phyloP scores from a whole-genome alignment of 2,888 invertebrate genomes.

The Rosalia funebris region DNA sequence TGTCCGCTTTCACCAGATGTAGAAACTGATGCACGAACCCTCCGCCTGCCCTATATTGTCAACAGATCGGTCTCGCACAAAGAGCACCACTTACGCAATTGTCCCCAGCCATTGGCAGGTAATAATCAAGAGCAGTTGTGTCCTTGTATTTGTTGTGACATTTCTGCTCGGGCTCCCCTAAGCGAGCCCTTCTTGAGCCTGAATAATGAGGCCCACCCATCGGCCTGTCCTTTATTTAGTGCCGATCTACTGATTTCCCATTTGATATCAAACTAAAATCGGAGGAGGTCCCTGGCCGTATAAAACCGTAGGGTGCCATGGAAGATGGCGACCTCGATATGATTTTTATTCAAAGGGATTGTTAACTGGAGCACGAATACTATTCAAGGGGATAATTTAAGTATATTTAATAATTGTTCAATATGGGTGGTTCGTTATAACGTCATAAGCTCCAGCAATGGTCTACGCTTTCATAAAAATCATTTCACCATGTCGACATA shows the following conservation, averaged over 20 bases:
- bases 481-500: no score
- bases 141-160: constrained; percentile 59
- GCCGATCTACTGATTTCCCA: constrained; percentile 21
- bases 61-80: constrained; percentile 52
- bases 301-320: neutral
- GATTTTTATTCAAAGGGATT: neutral
- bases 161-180: constrained; percentile 48
- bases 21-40: constrained; percentile 52
- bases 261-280: constrained; percentile 19
- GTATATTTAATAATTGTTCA: no score
- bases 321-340: constrained; percentile 9
- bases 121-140: constrained; percentile 55
- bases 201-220: constrained; percentile 20
- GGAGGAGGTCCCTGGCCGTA: constrained; percentile 10
- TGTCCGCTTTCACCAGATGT: constrained; percentile 59
- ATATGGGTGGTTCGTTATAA: no score
- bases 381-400: no score
- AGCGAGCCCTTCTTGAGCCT: neutral
- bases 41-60: constrained; percentile 51
- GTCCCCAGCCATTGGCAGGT: constrained; percentile 58
- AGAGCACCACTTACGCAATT: constrained; percentile 56
- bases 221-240: constrained; percentile 8
- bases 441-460: no score
- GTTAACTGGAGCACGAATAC: neutral
- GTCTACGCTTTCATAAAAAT: no score